Conservation (phyloP, 92 coral and sea anemone genomes). For the Epizoanthus rinbou region DNA sequence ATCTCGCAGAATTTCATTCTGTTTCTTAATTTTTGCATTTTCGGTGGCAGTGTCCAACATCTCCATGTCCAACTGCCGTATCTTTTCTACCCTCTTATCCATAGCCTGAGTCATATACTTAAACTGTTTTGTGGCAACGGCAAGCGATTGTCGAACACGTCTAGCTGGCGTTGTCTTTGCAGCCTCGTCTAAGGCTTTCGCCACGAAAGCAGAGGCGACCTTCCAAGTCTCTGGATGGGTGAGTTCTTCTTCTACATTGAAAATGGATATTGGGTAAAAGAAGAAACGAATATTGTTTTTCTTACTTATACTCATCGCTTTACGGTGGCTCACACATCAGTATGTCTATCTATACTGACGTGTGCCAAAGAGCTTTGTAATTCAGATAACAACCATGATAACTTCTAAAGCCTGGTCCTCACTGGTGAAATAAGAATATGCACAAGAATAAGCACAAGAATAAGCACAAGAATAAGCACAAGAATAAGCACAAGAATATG, state of each 20-base stretch:
- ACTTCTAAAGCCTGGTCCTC: too few species aligned
- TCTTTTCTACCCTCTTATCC: conserved; percentile 36
- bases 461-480: too few species aligned
- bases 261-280: neutral
- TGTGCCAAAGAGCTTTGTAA: too few species aligned
- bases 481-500: too few species aligned
- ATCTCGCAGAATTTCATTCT: conserved; percentile 75
- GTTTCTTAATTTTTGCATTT: conserved; percentile 65
- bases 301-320: neutral
- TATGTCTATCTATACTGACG: too few species aligned
- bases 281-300: neutral
- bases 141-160: conserved; percentile 60
- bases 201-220: conserved; percentile 47
- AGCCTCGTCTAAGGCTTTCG: conserved; percentile 67
- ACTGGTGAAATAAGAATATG: too few species aligned
- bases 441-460: too few species aligned
- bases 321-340: too few species aligned
- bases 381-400: too few species aligned
- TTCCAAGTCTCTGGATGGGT: conserved; percentile 66
- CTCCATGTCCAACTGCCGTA: conserved; percentile 61
- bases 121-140: conserved; percentile 72
- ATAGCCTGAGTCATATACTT: conserved; percentile 54
- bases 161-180: conserved; percentile 67
- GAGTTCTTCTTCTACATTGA: conserved; percentile 67
- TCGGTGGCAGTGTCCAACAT: conserved; percentile 61